A percentile compares a stretch with the other conserved stretches of the same genome.
phyloP scores from a whole-genome alignment of 1,140 invertebrate genomes.

The Elysia chlorotica region DNA sequence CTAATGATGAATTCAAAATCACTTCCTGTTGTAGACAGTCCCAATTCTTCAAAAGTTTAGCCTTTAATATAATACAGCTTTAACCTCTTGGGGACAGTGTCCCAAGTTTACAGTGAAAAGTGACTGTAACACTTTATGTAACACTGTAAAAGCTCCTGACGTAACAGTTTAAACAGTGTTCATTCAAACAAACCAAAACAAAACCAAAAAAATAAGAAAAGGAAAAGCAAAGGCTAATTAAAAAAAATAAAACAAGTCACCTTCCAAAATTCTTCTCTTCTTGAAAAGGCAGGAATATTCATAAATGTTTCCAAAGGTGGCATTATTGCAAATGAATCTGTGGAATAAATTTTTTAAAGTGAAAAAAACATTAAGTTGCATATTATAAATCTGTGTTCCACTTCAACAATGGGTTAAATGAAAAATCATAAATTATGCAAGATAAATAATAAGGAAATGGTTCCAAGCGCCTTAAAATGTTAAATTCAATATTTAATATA shows the following conservation, averaged over 20 bases:
- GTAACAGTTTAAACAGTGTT: neutral
- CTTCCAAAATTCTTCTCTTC: constrained; percentile 79
- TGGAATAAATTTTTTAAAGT: constrained; percentile 43
- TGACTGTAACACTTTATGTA: neutral
- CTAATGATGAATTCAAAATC: neutral
- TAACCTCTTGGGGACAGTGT: neutral
- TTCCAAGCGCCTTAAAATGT: neutral
- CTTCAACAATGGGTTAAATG: neutral
- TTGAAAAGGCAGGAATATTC: constrained; percentile 72
- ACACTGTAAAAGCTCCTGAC: neutral
- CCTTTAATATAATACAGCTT: neutral
- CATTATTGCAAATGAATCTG: constrained; percentile 81
- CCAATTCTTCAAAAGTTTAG: neutral
- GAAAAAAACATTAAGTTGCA: neutral
- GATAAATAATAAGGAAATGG: neutral
- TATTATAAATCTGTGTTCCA: no score
- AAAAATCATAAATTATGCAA: neutral
- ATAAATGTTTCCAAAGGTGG: constrained; percentile 84
- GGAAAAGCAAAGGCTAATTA: neutral
- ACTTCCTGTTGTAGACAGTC: neutral
- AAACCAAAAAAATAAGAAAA: neutral
- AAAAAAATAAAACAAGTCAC: constrained; percentile 61
- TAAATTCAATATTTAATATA: neutral
- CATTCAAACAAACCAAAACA: neutral
- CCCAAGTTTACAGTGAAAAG: neutral